Base-by-base conservation (phyloP, 2,888 invertebrate species). In the Drosophila histrio region DNA sequence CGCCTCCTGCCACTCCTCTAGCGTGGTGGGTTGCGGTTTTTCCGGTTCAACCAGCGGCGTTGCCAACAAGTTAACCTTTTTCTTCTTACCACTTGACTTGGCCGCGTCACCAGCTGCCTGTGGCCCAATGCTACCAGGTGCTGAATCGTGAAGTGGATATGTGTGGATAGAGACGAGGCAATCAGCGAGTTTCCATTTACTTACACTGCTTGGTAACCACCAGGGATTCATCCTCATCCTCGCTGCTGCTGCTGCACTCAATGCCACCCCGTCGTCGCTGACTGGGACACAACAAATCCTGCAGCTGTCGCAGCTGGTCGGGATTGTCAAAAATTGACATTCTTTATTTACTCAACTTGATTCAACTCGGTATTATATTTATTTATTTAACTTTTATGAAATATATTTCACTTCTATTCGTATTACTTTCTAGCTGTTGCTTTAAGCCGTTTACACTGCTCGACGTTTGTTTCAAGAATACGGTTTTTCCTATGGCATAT, bases 51-150 rank as follows among this genome's bases (percentile, higher is more conserved):
- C 34, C 46, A 85, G 30, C 4, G 87, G 87, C 7, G 88, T 87
- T 3, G 73, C 71, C 50, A 79, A 22, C n/a, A 74, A 34, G 49
- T 85, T 84, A 1, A 57, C 50, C 24, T 73, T 66, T 50, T 80
- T 88, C 15, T 69, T 78, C 8, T 39, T 72, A 1, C 38, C 11
- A 19, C 17, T 46, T 2, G 64, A 11, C 3, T 79, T 67, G 46
- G 41, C 6, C 8, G 64, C 38, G 0, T 22, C 9, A 19, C 39
- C 52, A 21, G 36, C 56, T 9, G 65, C n/a, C 28, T 65, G 41
- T 26, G 73, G 58, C 1, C 92, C 92, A 47, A 93, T 92, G 76
- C 91, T 87, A 2, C 92, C 92, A 21, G 93, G 93, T 41, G 92
- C 93, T 93, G 68, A 36, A 3, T 36, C 22, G 39, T 17, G 26